These are phyloP conservation scores for Bombycilla garrulus DNA, from an alignment of 2,113 vertebrate genomes.

Conservation along the genomic window DNA sequence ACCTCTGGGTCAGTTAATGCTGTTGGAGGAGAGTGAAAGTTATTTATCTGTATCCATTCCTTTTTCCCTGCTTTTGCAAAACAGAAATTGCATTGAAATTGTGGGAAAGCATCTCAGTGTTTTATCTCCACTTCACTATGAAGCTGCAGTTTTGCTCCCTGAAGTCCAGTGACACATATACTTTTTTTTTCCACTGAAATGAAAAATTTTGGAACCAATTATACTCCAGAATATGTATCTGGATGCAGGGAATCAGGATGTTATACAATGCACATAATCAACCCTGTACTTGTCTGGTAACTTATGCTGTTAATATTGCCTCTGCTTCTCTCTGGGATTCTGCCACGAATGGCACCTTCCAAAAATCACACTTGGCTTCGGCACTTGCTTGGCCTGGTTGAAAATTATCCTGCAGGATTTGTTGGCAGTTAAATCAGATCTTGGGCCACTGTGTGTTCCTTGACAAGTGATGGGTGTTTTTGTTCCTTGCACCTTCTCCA, in stretches of 20 bases:
- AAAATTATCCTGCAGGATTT: neutral
- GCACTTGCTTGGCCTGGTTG: neutral
- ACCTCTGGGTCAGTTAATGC: neutral
- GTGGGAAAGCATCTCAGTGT: neutral
- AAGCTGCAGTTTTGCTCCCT: neutral
- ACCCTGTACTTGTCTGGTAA: neutral
- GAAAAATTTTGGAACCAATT: neutral
- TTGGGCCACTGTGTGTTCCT: neutral
- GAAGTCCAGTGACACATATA: rapidly evolving
- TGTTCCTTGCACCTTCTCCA: constrained; percentile 7
- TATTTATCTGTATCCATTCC: rapidly evolving
- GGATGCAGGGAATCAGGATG: neutral
- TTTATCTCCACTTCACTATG: neutral
- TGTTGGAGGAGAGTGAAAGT: neutral
- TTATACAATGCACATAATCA: neutral
- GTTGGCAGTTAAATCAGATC: neutral
- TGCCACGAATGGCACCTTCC: neutral
- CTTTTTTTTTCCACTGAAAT: neutral
- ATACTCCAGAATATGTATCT: neutral
- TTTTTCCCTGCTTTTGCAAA: neutral
- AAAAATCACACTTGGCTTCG: neutral
- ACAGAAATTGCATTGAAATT: neutral
- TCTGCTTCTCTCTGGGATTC: neutral
- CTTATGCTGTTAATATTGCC: neutral
- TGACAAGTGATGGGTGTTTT: neutral